phyloP scores from a whole-genome alignment of 2,797 vertebrate genomes.

The Liasis olivaceus region DNA sequence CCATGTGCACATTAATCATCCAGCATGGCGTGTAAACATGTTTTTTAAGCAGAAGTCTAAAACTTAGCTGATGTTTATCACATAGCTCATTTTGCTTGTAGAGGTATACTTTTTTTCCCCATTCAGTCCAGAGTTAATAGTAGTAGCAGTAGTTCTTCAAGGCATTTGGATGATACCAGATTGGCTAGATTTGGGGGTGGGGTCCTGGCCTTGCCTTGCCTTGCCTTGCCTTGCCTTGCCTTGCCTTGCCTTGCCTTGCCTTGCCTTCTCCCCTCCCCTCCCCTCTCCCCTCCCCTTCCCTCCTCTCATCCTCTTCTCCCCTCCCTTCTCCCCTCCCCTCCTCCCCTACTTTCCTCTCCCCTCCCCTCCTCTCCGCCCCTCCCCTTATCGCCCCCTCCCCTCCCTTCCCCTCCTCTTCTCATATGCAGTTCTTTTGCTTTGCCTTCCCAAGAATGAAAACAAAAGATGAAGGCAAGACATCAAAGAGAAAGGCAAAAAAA shows the following conservation, averaged over 20 bases:
- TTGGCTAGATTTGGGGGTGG: too few relatives aligned
- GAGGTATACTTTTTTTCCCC: not conserved
- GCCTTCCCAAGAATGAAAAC: conserved; percentile 20
- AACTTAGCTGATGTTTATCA: not conserved
- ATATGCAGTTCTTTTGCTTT: not conserved
- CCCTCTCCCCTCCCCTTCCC: too few relatives aligned
- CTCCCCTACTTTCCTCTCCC: not conserved
- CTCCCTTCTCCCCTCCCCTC: not conserved
- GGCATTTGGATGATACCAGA: too few relatives aligned
- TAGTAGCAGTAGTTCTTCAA: not conserved
- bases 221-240: too few relatives aligned
- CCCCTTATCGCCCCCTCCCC: not conserved
- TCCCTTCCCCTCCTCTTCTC: not conserved
- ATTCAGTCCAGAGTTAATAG: not conserved
- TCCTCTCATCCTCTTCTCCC: too few relatives aligned
- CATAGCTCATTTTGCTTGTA: not conserved
- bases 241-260: too few relatives aligned
- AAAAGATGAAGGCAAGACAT: conserved; percentile 25
- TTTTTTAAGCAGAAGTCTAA: too few relatives aligned
- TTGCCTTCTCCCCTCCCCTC: too few relatives aligned
- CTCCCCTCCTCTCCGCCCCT: not conserved
- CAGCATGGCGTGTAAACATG: too few relatives aligned
- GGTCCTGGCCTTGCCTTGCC: too few relatives aligned
- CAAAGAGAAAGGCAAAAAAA: not conserved
- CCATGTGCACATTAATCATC: too few relatives aligned